Percentiles rank a stretch among this genome's conserved stretches.
phyloP scores from a whole-genome alignment of 1,140 invertebrate species.

The Macrosteles quadrilineatus region DNA sequence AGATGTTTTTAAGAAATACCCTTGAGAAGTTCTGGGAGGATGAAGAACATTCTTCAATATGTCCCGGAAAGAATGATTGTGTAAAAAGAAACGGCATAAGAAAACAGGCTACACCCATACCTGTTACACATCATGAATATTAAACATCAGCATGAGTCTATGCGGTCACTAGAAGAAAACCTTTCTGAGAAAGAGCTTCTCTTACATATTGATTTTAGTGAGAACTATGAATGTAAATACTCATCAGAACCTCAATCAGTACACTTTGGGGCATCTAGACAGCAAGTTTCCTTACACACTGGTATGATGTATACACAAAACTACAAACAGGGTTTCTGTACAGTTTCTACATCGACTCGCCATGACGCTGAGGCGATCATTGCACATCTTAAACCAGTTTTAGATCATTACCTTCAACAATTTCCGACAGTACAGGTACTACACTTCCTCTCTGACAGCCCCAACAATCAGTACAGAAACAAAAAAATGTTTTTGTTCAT shows the following conservation, averaged over 20 bases:
- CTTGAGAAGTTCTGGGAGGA: no score
- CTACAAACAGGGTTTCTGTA: constrained; percentile 43
- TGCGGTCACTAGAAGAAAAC: constrained; percentile 42
- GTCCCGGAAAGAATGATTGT: no score
- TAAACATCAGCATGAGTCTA: constrained; percentile 41
- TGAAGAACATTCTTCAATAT: no score
- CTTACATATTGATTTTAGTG: constrained; percentile 47
- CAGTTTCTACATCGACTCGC: constrained; percentile 45
- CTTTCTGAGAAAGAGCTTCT: constrained; percentile 41
- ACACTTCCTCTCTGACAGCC: constrained; percentile 29
- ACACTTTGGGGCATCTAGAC: constrained; percentile 44
- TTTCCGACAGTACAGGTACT: constrained; percentile 16
- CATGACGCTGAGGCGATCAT: constrained; percentile 47
- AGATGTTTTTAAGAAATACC: no score
- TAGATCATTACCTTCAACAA: constrained; percentile 29
- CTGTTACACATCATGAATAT: constrained; percentile 43
- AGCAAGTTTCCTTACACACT: constrained; percentile 47
- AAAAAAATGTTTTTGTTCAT: no score
- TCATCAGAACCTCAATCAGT: constrained; percentile 45
- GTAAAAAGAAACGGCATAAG: no score
- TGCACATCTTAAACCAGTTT: constrained; percentile 45
- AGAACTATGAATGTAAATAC: constrained; percentile 48
- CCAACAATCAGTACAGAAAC: constrained; percentile 33
- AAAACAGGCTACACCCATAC: constrained; percentile 13
- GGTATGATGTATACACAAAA: constrained; percentile 42